These are phyloP conservation scores for Brachystomella parvula DNA, from an alignment of 1,140 invertebrate genomes.

Conservation along the genomic window DNA sequence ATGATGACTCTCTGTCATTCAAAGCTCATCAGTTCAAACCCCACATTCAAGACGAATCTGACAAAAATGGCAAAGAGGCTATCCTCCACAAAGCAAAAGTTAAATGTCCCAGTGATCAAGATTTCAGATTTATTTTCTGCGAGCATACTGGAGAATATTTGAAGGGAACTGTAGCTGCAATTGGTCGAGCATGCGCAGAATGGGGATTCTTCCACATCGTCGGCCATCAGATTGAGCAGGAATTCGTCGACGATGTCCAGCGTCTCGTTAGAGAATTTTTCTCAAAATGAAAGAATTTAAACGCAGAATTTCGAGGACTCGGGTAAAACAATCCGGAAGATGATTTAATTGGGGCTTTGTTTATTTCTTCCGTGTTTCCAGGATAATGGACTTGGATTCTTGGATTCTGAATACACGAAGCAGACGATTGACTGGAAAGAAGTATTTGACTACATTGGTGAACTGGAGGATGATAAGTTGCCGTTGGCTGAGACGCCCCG, in stretches of 20 bases:
- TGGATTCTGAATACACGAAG: conserved; percentile 25
- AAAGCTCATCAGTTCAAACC: too few species aligned
- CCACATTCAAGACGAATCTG: too few species aligned
- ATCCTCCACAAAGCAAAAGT: not conserved
- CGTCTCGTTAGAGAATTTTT: conserved; percentile 11
- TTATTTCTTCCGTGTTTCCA: not conserved
- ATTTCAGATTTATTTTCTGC: not conserved
- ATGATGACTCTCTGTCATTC: too few species aligned
- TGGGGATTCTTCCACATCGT: conserved; percentile 34
- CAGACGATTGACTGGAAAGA: conserved; percentile 31
- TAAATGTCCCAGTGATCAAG: conserved; percentile 9
- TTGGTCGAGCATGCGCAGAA: conserved; percentile 15
- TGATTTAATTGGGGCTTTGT: too few species aligned
- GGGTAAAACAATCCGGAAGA: conserved; percentile 12
- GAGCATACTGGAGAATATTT: not conserved
- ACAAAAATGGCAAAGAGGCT: too few species aligned
- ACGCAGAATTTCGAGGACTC: conserved; percentile 8
- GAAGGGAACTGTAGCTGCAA: conserved; percentile 13
- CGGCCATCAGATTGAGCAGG: conserved; percentile 11
- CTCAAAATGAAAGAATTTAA: conserved; percentile 22
- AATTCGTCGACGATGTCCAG: conserved; percentile 12
- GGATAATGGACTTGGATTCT: conserved; percentile 24
- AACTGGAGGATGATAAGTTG: not conserved
- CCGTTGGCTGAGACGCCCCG: conserved; percentile 9
- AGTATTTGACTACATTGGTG: conserved; percentile 19